Conservation (phyloP, 1,140 invertebrate genomes). For the Calycopis cecrops region DNA sequence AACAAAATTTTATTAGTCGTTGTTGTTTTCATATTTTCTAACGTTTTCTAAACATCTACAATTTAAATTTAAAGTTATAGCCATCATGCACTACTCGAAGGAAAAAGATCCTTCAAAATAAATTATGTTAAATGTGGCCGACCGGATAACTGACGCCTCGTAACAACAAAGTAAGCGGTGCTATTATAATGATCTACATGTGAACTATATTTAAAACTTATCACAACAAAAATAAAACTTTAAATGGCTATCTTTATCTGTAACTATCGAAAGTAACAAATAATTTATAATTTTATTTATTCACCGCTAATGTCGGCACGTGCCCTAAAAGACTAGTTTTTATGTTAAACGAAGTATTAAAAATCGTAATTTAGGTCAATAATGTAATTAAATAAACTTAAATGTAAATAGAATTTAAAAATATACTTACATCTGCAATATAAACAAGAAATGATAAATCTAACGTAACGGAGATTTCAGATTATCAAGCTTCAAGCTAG, state of each 20-base stretch:
- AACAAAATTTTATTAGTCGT: no score
- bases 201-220: no score
- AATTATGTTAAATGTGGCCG: constrained; percentile 1
- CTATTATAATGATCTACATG: no score
- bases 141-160: not conserved
- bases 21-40: no score
- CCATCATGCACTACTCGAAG: no score
- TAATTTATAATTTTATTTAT: not conserved
- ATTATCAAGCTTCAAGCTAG: not conserved
- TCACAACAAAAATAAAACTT: no score
- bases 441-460: constrained; percentile 20
- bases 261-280: no score
- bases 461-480: not conserved
- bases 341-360: constrained; percentile 12
- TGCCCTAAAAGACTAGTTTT: not conserved
- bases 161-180: not conserved
- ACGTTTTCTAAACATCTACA: no score
- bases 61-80: no score
- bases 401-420: constrained; percentile 5
- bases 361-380: not conserved
- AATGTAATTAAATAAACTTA: not conserved
- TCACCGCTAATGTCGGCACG: constrained; percentile 10
- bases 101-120: no score
- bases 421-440: constrained; percentile 23
- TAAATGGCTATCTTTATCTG: no score